Conservation (phyloP, 1,140 invertebrate genomes). For the Zaprionus vittiger region DNA sequence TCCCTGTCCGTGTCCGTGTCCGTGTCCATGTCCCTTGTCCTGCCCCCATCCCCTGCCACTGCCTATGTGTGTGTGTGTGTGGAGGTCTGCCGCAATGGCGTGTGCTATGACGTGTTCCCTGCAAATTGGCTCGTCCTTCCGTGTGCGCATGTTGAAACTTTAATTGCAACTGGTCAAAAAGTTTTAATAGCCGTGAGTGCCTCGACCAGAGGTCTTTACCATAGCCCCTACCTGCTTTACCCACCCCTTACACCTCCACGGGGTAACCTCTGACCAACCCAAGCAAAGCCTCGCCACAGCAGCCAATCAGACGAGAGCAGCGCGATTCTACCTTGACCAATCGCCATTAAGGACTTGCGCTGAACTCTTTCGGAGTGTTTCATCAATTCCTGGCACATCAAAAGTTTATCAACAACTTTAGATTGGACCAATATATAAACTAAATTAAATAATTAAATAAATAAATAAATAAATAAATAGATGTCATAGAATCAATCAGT, state of each 20-base stretch:
- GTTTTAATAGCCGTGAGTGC: constrained; percentile 35
- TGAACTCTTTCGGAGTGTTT: neutral
- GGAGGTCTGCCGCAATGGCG: constrained; percentile 69
- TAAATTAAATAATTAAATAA: too few species aligned
- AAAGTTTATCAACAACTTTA: too few species aligned
- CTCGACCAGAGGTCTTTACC: neutral
- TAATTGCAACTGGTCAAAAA: constrained; percentile 77
- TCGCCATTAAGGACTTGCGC: neutral
- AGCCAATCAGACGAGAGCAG: neutral
- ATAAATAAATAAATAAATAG: too few species aligned
- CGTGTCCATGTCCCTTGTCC: constrained; percentile 12
- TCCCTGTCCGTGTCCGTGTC: constrained; percentile 44
- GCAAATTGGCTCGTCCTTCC: constrained; percentile 58
- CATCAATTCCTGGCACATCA: too few species aligned
- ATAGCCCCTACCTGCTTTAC: neutral
- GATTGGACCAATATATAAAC: too few species aligned
- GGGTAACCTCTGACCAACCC: constrained; percentile 26
- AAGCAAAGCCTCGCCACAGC: neutral
- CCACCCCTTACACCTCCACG: neutral
- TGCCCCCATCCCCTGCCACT: neutral
- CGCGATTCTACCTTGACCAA: constrained; percentile 9
- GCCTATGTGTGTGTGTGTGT: neutral
- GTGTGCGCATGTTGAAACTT: constrained; percentile 45
- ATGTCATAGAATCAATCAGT: too few species aligned
- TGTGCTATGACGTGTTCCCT: constrained; percentile 68